These are phyloP conservation scores for Strix occidentalis DNA, from an alignment of 2,797 vertebrate species.

Conservation along the genomic window DNA sequence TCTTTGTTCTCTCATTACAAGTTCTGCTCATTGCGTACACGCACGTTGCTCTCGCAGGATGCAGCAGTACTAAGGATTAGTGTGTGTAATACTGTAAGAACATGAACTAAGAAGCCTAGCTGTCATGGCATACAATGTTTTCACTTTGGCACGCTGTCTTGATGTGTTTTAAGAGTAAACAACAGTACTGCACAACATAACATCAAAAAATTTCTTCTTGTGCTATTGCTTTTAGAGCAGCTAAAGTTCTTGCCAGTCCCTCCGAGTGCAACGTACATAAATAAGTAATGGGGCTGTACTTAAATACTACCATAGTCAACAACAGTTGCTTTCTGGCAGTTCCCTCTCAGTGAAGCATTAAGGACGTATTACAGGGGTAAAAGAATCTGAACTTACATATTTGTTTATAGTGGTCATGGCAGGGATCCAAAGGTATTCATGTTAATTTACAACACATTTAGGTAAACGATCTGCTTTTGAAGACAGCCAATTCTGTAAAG, in stretches of 20 bases:
- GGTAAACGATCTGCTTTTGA: conserved; percentile 56
- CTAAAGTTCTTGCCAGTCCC: neutral
- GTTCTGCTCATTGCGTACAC: neutral
- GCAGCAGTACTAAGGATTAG: neutral
- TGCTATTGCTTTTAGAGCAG: conserved; percentile 30
- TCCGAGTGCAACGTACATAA: conserved; percentile 49
- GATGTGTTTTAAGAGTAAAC: conserved; percentile 61
- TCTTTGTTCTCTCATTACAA: neutral
- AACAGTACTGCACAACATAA: conserved; percentile 39
- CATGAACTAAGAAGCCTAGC: neutral
- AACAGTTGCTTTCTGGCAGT: conserved; percentile 44
- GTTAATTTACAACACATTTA: conserved; percentile 75
- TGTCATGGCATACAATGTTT: neutral
- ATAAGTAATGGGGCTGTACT: conserved; percentile 54
- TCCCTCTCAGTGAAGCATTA: conserved; percentile 64
- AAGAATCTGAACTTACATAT: conserved; percentile 71
- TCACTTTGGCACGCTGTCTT: neutral
- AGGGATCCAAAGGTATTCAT: conserved; percentile 67
- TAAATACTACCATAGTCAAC: conserved; percentile 65
- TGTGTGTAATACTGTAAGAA: neutral
- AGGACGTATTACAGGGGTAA: conserved; percentile 55
- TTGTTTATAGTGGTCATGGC: conserved; percentile 71
- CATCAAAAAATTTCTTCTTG: conserved; percentile 38
- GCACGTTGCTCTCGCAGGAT: neutral
- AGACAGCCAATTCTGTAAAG: conserved; percentile 52